phyloP scores from a whole-genome alignment of 1,140 invertebrate species.

The Chelonus insularis region DNA sequence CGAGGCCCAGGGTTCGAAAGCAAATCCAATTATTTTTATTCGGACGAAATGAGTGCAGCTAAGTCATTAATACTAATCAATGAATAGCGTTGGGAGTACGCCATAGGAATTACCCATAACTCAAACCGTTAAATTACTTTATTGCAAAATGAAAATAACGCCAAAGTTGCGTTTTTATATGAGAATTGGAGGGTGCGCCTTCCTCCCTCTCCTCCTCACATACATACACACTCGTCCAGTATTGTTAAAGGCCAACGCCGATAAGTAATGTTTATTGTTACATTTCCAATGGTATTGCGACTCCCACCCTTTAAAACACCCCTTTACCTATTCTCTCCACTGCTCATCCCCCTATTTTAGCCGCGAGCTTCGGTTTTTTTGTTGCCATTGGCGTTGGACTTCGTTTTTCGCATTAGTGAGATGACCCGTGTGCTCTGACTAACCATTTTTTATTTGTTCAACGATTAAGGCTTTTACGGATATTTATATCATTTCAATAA shows the following conservation, averaged over 20 bases:
- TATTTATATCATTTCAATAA: too few relatives aligned
- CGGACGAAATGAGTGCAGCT: conserved; percentile 61
- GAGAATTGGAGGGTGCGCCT: conserved; percentile 31
- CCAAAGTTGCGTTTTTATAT: conserved; percentile 42
- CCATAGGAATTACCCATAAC: conserved; percentile 59
- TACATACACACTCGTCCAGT: conserved; percentile 38
- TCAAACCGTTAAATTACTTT: conserved; percentile 60
- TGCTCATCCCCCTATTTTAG: conserved; percentile 15
- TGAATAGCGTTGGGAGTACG: conserved; percentile 41
- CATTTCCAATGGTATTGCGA: conserved; percentile 46
- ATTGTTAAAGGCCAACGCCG: conserved; percentile 53
- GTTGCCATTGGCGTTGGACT: conserved; percentile 28
- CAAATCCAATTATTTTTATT: conserved; percentile 63
- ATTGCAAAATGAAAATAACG: conserved; percentile 44
- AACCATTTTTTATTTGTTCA: conserved; percentile 39
- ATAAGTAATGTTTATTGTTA: conserved; percentile 62
- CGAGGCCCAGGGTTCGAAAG: conserved; percentile 50
- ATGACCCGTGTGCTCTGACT: conserved; percentile 37
- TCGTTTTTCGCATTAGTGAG: conserved; percentile 50
- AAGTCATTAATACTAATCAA: conserved; percentile 64
- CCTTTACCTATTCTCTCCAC: conserved; percentile 13
- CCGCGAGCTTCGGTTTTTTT: conserved; percentile 1
- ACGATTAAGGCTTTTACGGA: too few relatives aligned
- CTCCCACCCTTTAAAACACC: conserved; percentile 20
- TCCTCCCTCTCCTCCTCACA: conserved; percentile 31